Conservation (phyloP, 2,113 vertebrate species). For the Etia nguti region DNA sequence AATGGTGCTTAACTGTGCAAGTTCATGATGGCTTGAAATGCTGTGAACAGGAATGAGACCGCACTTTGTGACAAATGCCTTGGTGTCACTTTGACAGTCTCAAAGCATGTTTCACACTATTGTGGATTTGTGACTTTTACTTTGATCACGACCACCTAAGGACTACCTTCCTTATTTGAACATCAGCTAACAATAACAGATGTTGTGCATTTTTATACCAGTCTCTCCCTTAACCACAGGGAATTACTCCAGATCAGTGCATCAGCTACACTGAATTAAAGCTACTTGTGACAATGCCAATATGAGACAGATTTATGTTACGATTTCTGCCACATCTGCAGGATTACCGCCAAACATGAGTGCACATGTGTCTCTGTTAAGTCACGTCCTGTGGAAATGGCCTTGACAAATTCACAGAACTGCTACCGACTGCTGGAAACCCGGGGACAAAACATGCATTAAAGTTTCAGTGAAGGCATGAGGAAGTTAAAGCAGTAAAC, state of each 20-base stretch:
- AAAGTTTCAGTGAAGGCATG: not conserved
- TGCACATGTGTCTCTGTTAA: not conserved
- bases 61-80: not conserved
- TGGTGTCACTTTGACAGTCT: not conserved
- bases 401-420: conserved; percentile 17
- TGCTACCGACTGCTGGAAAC: not conserved
- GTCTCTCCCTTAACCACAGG: not conserved
- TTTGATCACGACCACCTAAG: not conserved
- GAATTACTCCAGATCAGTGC: not conserved
- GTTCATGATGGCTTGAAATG: not conserved
- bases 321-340: not conserved
- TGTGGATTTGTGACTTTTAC: not conserved
- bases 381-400: conserved; percentile 17
- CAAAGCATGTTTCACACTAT: not conserved
- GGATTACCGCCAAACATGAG: not conserved
- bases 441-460: not conserved
- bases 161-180: not conserved
- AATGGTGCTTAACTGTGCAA: not conserved
- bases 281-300: not conserved
- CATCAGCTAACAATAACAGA: not conserved
- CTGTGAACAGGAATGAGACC: not conserved
- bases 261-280: not conserved
- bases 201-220: not conserved
- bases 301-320: not conserved
- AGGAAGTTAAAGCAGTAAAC: conserved; percentile 48